phyloP scores from a whole-genome alignment of 1,140 invertebrate genomes.

The Trichonephila clavata region DNA sequence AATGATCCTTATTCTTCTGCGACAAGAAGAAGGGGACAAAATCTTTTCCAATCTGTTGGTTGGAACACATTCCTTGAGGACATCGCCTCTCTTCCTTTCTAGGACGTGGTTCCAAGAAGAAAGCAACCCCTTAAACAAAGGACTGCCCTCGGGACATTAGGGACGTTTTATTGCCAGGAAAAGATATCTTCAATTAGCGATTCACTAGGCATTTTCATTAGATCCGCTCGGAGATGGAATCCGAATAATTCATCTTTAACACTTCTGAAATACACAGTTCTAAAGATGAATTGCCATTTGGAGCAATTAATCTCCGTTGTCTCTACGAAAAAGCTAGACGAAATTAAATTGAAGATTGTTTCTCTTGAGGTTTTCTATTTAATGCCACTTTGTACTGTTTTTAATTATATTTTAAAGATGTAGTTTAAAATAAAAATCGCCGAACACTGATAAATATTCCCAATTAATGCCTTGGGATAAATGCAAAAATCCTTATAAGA shows the following conservation, averaged over 20 bases:
- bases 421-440: too few species aligned
- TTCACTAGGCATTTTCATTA: background rate
- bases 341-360: background rate
- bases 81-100: background rate
- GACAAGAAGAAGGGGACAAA: background rate
- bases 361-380: background rate
- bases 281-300: background rate
- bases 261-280: background rate
- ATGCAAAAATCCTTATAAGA: too few species aligned
- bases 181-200: background rate
- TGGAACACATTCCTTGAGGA: background rate
- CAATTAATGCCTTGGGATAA: too few species aligned
- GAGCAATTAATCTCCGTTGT: too few species aligned
- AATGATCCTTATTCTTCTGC: background rate
- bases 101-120: background rate
- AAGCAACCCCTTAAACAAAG: background rate
- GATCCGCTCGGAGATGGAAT: background rate
- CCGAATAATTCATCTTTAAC: background rate
- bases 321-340: background rate
- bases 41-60: background rate
- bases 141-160: background rate
- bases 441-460: too few species aligned
- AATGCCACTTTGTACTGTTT: background rate
- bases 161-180: background rate
- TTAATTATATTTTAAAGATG: too few species aligned